Percentiles rank a stretch among this genome's conserved stretches.
These are phyloP conservation scores for Oscheius sp. DNA, from an alignment of 1,140 invertebrate genomes.

Conservation along the genomic window DNA sequence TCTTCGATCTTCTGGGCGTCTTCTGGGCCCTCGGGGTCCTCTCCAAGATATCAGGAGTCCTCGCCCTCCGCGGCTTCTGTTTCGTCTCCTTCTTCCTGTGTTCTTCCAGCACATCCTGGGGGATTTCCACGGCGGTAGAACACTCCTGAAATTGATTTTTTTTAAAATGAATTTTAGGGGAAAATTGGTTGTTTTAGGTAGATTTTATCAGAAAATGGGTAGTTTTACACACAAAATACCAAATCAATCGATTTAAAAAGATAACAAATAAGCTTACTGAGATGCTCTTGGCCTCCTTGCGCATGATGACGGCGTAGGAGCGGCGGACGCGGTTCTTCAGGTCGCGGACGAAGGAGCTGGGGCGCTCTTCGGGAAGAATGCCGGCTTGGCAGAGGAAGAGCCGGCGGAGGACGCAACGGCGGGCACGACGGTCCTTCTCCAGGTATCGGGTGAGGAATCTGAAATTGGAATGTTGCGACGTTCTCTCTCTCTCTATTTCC, in stretches of 20 bases:
- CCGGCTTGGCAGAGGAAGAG: slow-evolving; percentile 15
- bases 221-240: too few species aligned
- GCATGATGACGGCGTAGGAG: background rate
- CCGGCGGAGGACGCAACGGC: slow-evolving; percentile 2
- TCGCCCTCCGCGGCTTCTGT: background rate
- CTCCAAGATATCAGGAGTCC: background rate
- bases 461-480: background rate
- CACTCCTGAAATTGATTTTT: too few species aligned
- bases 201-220: too few species aligned
- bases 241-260: background rate
- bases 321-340: background rate
- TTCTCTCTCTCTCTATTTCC: too few species aligned
- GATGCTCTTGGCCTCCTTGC: background rate
- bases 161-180: too few species aligned
- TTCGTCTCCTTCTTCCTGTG: too few species aligned
- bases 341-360: background rate
- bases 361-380: background rate
- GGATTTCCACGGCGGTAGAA: too few species aligned
- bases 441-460: slow-evolving; percentile 13
- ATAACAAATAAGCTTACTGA: background rate
- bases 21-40: background rate
- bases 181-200: too few species aligned
- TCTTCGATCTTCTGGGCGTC: background rate
- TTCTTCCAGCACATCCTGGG: too few species aligned
- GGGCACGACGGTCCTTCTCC: background rate